Conservation (phyloP, 2,113 vertebrate species). For the Chiloscyllium plagiosum region DNA sequence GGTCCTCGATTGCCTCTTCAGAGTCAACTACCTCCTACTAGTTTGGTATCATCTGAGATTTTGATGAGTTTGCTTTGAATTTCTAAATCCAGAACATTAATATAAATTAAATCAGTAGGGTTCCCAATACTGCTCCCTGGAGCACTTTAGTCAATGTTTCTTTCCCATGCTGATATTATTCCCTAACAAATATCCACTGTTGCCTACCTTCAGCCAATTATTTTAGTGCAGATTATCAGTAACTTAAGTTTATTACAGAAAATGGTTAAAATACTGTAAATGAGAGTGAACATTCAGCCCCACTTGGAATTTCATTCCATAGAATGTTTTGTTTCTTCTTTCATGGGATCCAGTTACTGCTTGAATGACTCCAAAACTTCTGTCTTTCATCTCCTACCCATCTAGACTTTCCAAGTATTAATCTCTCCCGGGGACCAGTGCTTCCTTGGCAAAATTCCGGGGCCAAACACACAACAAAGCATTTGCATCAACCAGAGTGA, state of each 20-base stretch:
- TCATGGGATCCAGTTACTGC: not conserved
- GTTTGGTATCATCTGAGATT: not conserved
- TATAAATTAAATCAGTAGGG: slow-evolving; percentile 7
- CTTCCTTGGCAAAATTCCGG: not conserved
- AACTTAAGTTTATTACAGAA: not conserved
- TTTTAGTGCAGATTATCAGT: not conserved
- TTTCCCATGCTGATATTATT: not conserved
- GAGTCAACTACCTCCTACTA: not conserved
- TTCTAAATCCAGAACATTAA: not conserved
- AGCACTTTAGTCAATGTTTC: not conserved
- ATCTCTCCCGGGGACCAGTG: not conserved
- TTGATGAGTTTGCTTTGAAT: slow-evolving; percentile 1
- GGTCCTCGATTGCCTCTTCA: not conserved
- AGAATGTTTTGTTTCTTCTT: not conserved
- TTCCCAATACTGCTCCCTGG: not conserved
- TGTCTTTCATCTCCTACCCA: not conserved
- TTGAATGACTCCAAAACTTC: not conserved
- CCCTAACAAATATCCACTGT: not conserved
- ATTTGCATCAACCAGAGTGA: not conserved
- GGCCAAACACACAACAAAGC: not conserved
- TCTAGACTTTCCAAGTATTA: not conserved
- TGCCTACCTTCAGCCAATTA: not conserved
- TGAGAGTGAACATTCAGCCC: not conserved
- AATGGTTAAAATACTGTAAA: not conserved
- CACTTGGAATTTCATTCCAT: not conserved